Conservation (phyloP, 2,113 vertebrate genomes). For the Austrofundulus limnaeus region DNA sequence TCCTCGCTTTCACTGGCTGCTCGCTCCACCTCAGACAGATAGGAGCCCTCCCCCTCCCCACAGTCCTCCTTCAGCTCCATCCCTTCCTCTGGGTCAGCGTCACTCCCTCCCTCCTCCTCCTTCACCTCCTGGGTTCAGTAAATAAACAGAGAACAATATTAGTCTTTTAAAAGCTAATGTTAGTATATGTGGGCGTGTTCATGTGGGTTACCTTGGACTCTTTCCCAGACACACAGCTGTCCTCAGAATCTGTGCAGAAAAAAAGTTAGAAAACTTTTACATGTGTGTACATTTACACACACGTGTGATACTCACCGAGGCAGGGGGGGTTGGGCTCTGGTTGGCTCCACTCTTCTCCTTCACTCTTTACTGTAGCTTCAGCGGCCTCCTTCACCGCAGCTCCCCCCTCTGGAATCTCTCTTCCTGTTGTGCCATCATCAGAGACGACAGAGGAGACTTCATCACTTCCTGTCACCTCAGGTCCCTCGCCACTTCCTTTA, state of each 20-base stretch:
- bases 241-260: conserved; percentile 84
- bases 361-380: conserved; percentile 78
- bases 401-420: conserved; percentile 76
- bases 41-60: conserved; percentile 89
- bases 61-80: conserved; percentile 95
- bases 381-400: conserved; percentile 74
- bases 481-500: conserved; percentile 41
- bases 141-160: conserved; percentile 2
- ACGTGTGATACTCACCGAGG: conserved; percentile 52
- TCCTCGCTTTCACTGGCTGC: conserved; percentile 97
- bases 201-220: conserved; percentile 86
- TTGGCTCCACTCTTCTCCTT: conserved; percentile 80
- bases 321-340: conserved; percentile 74
- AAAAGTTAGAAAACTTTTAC: background rate
- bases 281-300: background rate
- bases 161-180: background rate
- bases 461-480: conserved; percentile 53
- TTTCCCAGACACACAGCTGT: conserved; percentile 89
- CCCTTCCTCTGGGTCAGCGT: conserved; percentile 87
- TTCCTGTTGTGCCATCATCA: conserved; percentile 44
- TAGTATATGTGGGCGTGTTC: background rate
- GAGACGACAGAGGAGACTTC: conserved; percentile 43
- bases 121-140: conserved; percentile 84
- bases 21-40: conserved; percentile 94
- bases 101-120: conserved; percentile 94